Base-by-base conservation (phyloP, 2,888 invertebrate species). In the Caenorhabditis doughertyi region DNA sequence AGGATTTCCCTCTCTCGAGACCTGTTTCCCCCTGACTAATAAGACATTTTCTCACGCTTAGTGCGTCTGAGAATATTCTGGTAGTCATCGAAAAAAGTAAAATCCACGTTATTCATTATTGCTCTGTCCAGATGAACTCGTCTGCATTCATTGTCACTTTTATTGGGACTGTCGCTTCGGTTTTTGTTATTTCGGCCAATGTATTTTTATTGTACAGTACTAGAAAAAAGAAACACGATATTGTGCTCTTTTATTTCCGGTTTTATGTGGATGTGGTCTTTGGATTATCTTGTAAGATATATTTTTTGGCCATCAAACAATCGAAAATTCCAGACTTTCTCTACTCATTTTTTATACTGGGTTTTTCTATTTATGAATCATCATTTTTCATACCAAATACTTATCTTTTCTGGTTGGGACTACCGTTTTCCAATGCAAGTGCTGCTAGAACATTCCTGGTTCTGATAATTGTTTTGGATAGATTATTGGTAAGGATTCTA, bases 321-420 rank as follows among this genome's bases (percentile, higher is more conserved):
- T 18, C 8, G 13, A 35, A 42, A 11, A 11, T 47, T 47, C 18
- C 8, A 53, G 77, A 68, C 21, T 77, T 77, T 16, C 23, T 77
- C 11, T 77, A 77, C 16, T 77, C 77, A n/a, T 77, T 77, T n/a
- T 68, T 77, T 21, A 62, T 77, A 18, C 27, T 77, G 23, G 77
- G 68, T 0, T 77, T 77, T n/a, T 13, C 62, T 11, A 29, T 68
- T 2, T 68, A 68, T 23, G 68, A 58, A 27, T 32, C 39, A 0
- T 68, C 68, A n/a, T 77, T 77, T 53, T 77, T 77, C 68, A 53
- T 77, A 9, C 27, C 29, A 18, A 76, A 76, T 32, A 39, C 67
- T 3, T 4, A 23, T 16, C 18, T 77, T 13, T 77, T 77, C 53
- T 77, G 77, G 77, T 21, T 77, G 0, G 77, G 77, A 8, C 55